Evolutionary conservation across 2,888 invertebrate species (phyloP).

Genomic region (Coremacera marginata): DNA sequence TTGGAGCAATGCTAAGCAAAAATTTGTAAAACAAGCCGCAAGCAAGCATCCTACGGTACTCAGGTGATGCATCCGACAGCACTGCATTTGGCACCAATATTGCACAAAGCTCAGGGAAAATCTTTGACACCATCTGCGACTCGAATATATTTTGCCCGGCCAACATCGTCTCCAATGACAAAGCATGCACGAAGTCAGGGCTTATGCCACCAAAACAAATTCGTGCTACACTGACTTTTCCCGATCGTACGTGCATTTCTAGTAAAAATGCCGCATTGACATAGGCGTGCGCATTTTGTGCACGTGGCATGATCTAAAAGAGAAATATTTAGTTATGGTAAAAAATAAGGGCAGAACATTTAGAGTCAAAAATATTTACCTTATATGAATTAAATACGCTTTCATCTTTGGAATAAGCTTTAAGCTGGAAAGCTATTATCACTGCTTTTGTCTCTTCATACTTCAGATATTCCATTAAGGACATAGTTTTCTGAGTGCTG

Average conservation of each 20-base stretch:
- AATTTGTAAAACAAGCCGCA: constrained; percentile 85
- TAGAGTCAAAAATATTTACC: constrained; percentile 66
- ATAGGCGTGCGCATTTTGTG: constrained; percentile 83
- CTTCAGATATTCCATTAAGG: constrained; percentile 73
- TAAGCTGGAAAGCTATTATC: constrained; percentile 74
- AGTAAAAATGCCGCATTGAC: constrained; percentile 82
- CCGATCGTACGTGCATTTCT: constrained; percentile 70
- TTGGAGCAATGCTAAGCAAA: constrained; percentile 72
- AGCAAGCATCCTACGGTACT: constrained; percentile 79
- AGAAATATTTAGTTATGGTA: background rate
- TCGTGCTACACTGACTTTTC: constrained; percentile 67
- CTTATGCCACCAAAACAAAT: constrained; percentile 78
- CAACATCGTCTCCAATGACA: constrained; percentile 71
- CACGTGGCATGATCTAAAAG: constrained; percentile 77
- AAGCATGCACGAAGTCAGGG: constrained; percentile 73
- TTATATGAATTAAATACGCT: constrained; percentile 77
- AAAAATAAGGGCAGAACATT: no score
- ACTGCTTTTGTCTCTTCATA: constrained; percentile 76
- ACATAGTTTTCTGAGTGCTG: constrained; percentile 69
- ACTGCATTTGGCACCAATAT: constrained; percentile 77
- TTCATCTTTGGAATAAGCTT: constrained; percentile 70
- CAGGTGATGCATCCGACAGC: constrained; percentile 77
- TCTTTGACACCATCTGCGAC: constrained; percentile 65
- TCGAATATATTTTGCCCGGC: constrained; percentile 70
- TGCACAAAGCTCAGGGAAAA: constrained; percentile 71